Evolutionary conservation across 92 coral and sea anemone genomes (phyloP).

Genomic region (Chrysogorgia sp.): DNA sequence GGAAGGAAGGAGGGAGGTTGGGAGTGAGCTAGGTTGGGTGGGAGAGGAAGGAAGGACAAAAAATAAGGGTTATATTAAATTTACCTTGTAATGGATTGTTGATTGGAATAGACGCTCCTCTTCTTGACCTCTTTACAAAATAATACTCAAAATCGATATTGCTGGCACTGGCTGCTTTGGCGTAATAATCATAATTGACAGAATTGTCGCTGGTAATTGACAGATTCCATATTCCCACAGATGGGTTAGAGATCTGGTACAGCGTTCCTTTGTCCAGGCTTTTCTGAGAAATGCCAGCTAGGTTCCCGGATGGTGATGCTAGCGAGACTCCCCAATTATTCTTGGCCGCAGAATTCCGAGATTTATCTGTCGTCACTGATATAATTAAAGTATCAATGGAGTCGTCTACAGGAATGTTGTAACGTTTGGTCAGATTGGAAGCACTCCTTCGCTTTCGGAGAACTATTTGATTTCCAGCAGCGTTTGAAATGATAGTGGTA

Average conservation of each 20-base stretch:
- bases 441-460: slow-evolving; percentile 68
- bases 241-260: slow-evolving; percentile 23
- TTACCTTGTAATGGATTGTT: slow-evolving; percentile 70
- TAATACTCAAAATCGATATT: slow-evolving; percentile 41
- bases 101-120: slow-evolving; percentile 55
- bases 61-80: not conserved
- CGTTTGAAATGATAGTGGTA: slow-evolving; percentile 61
- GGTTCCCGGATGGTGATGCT: slow-evolving; percentile 47
- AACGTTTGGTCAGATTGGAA: slow-evolving; percentile 21
- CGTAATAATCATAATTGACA: slow-evolving; percentile 32
- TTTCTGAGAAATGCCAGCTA: not conserved
- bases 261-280: slow-evolving; percentile 13
- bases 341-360: slow-evolving; percentile 39
- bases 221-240: slow-evolving; percentile 26
- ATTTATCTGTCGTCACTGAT: slow-evolving; percentile 51
- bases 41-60: not conserved
- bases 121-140: slow-evolving; percentile 13
- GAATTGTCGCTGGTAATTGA: slow-evolving; percentile 5
- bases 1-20: not conserved
- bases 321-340: slow-evolving; percentile 48
- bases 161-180: slow-evolving; percentile 15
- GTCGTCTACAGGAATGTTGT: slow-evolving; percentile 72
- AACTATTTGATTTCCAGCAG: slow-evolving; percentile 52
- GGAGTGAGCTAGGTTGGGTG: not conserved
- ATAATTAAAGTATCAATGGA: slow-evolving; percentile 73